phyloP scores from a whole-genome alignment of 2,888 invertebrate species.

The Drosophila robusta region DNA sequence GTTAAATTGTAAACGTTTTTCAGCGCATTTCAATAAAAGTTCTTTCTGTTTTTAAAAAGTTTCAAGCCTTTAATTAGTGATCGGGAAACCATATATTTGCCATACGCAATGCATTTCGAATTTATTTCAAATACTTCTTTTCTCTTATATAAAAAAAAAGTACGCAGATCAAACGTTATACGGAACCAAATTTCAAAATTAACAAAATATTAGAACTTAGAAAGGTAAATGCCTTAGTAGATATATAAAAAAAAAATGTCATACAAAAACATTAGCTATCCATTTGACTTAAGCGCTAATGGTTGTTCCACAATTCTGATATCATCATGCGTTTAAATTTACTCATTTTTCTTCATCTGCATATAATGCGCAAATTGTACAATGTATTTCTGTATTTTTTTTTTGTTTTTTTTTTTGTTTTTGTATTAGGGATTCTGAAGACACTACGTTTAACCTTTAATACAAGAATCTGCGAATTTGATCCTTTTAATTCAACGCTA shows the following conservation, averaged over 20 bases:
- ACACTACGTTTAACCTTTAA: conserved; percentile 64
- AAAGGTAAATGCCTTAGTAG: conserved; percentile 41
- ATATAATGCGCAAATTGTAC: conserved; percentile 47
- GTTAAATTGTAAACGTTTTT: conserved; percentile 76
- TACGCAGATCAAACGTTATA: conserved; percentile 14
- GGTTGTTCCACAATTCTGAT: conserved; percentile 54
- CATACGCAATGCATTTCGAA: conserved; percentile 23
- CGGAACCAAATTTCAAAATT: conserved; percentile 19
- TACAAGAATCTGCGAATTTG: conserved; percentile 40
- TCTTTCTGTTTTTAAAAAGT: conserved; percentile 42
- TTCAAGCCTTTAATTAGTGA: neutral
- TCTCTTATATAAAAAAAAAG: conserved; percentile 16
- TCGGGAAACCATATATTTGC: conserved; percentile 4
- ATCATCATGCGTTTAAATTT: conserved; percentile 27
- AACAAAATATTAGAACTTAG: conserved; percentile 36
- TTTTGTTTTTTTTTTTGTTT: neutral
- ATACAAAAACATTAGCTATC: conserved; percentile 41
- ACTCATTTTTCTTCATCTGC: conserved; percentile 30
- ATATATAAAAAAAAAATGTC: conserved; percentile 16
- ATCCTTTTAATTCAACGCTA: conserved; percentile 34
- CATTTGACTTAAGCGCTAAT: conserved; percentile 51
- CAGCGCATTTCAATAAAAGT: conserved; percentile 65
- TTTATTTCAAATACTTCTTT: conserved; percentile 41
- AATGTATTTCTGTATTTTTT: conserved; percentile 24
- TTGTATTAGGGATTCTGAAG: conserved; percentile 53